Base-by-base conservation (phyloP, 30 jellyfish, hydroid and myxozoan genomes). In the Chrysaora quinquecirrha region DNA sequence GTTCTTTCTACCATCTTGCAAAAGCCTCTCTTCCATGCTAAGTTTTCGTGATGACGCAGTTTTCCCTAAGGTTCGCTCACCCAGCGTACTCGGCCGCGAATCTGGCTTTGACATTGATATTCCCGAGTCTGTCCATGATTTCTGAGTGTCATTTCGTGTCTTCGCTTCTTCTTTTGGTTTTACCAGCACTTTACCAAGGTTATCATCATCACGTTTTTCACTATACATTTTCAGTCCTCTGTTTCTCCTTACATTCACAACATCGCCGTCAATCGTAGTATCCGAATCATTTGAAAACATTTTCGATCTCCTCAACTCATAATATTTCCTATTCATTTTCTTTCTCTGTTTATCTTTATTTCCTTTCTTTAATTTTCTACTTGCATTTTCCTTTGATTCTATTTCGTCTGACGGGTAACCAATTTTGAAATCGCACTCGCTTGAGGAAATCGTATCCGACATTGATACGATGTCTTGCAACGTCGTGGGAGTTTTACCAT, bases 51-150 rank as follows among this genome's bases (percentile, higher is more conserved):
- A 20, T 9, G 33, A n/a, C 47, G 30, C 67, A 34, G 62, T 38
- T 43, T 32, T 64, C 32, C 67, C 22, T 21, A 64, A 54, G 25
- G 90, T 43, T n/a, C n/a, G n/a, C 29, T 80, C 90, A 28, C 90
- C 95, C 50, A 84, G 88, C 14, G 87, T 84, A 32, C 88, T 74
- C 34, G 95, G 95, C 61, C 73, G 95, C 11, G 95, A 84, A 75
- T 84, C 95, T 9, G 95, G 73, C 27, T 73, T 73, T 32, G 95
- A 69, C 86, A 74, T 69, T 18, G 95, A 84, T 10, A 84, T 85
- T 24, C 95, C 95, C 0, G 95, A 84, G 54, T 84, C 95, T 32
- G 95, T 84, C 95, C 95, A 84, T 60, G 88, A 72, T 0, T 58
- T 75, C 25, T 74, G 65, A 69, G 77, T 80, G n/a, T 73, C 77